Conservation (phyloP, 2,888 invertebrate species). For the Hymenopus coronatus region DNA sequence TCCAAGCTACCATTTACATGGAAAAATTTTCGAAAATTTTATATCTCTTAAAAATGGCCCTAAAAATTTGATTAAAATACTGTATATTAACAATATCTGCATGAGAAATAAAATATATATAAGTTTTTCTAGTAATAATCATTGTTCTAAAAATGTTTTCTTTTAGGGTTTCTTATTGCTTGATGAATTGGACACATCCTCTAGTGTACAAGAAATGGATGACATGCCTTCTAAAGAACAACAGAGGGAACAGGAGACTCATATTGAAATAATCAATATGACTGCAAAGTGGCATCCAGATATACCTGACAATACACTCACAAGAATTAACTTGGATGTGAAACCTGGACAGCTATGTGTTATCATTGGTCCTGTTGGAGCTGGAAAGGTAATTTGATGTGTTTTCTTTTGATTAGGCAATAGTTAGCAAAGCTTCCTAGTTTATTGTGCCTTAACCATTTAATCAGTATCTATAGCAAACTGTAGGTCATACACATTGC, state of each 20-base stretch:
- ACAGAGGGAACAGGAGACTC: neutral
- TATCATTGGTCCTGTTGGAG: slow-evolving; percentile 38
- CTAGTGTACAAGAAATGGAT: neutral
- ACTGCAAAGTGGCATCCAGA: slow-evolving; percentile 37
- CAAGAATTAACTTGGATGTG: slow-evolving; percentile 34
- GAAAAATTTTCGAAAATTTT: too few species aligned
- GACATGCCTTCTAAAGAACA: neutral
- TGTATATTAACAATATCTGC: too few species aligned
- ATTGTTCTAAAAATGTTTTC: neutral
- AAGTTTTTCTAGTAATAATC: too few species aligned
- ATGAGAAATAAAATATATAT: too few species aligned
- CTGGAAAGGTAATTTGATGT: slow-evolving; percentile 35
- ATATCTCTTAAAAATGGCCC: too few species aligned
- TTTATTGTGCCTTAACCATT: too few species aligned
- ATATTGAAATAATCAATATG: slow-evolving; percentile 28
- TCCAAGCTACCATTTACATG: too few species aligned
- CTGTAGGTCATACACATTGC: too few species aligned
- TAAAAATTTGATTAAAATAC: too few species aligned
- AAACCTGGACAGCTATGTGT: slow-evolving; percentile 34
- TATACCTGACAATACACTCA: slow-evolving; percentile 35
- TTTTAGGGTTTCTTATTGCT: neutral
- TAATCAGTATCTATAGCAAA: too few species aligned
- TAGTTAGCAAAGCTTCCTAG: too few species aligned
- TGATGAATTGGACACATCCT: neutral
- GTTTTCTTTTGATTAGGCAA: too few species aligned